Conservation (phyloP, 2,797 vertebrate species). For the Morelia viridis region DNA sequence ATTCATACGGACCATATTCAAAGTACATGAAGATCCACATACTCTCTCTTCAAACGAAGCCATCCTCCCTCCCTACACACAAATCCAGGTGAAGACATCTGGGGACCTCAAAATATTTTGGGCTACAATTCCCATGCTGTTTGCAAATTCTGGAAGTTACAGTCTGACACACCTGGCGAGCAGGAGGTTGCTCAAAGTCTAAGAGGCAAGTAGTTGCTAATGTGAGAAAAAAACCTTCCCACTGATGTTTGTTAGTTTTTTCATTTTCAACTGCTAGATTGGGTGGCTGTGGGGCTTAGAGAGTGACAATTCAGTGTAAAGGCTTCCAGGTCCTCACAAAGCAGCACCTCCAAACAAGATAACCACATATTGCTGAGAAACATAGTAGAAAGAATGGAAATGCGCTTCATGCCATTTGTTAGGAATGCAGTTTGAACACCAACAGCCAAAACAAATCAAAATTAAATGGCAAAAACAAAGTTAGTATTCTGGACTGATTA, state of each 20-base stretch:
- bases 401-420: slow-evolving; percentile 67
- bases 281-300: slow-evolving; percentile 23
- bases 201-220: slow-evolving; percentile 43
- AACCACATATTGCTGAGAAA: slow-evolving; percentile 68
- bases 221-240: slow-evolving; percentile 8
- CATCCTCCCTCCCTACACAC: background rate
- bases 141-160: background rate
- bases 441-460: slow-evolving; percentile 71
- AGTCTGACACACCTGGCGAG: background rate
- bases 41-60: background rate
- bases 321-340: slow-evolving; percentile 39
- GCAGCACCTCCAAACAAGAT: slow-evolving; percentile 62
- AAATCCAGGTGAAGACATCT: slow-evolving; percentile 48
- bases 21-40: background rate
- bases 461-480: slow-evolving; percentile 66
- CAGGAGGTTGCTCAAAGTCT: background rate
- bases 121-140: background rate
- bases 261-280: slow-evolving; percentile 42
- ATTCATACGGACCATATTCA: background rate
- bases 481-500: slow-evolving; percentile 67
- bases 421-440: slow-evolving; percentile 69
- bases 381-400: slow-evolving; percentile 70
- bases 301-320: slow-evolving; percentile 55
- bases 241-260: background rate
- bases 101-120: background rate